Evolutionary conservation across 2,888 invertebrate genomes (phyloP).

Genomic region (Kuschelorhynchus macadamiae): DNA sequence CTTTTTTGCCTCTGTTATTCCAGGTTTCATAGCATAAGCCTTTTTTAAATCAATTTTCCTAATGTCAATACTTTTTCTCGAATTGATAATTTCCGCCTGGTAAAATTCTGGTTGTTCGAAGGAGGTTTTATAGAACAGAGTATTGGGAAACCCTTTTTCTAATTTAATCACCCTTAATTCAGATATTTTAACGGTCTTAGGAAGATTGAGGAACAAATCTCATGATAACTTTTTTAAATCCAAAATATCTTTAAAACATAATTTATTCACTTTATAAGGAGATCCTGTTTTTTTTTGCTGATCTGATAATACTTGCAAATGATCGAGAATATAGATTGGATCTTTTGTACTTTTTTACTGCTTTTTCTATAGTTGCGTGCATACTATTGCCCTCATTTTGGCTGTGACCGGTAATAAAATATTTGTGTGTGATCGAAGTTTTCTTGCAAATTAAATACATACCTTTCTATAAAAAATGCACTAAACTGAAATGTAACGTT

Average conservation of each 20-base stretch:
- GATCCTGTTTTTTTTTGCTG: background rate
- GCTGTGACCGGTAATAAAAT: constrained; percentile 52
- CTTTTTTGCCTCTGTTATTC: constrained; percentile 7
- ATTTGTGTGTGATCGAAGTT: constrained; percentile 53
- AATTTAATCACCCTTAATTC: constrained; percentile 7
- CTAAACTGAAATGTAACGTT: no score
- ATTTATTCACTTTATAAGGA: constrained; percentile 8
- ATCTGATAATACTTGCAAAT: background rate
- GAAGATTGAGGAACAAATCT: constrained; percentile 10
- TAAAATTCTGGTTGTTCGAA: constrained; percentile 15
- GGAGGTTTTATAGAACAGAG: constrained; percentile 16
- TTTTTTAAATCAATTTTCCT: background rate
- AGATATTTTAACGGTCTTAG: constrained; percentile 8
- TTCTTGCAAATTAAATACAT: no score
- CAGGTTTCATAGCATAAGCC: constrained; percentile 6
- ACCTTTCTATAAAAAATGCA: no score
- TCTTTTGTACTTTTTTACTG: constrained; percentile 12
- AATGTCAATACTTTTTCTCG: constrained; percentile 15
- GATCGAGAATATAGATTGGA: constrained; percentile 11
- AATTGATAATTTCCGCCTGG: constrained; percentile 7
- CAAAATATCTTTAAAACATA: constrained; percentile 11
- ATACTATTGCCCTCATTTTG: constrained; percentile 55
- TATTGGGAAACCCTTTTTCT: constrained; percentile 15
- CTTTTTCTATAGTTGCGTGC: constrained; percentile 52
- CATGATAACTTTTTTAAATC: constrained; percentile 6